Base-by-base conservation (phyloP, 1,140 invertebrate species). In the Zaprionus taronus region DNA sequence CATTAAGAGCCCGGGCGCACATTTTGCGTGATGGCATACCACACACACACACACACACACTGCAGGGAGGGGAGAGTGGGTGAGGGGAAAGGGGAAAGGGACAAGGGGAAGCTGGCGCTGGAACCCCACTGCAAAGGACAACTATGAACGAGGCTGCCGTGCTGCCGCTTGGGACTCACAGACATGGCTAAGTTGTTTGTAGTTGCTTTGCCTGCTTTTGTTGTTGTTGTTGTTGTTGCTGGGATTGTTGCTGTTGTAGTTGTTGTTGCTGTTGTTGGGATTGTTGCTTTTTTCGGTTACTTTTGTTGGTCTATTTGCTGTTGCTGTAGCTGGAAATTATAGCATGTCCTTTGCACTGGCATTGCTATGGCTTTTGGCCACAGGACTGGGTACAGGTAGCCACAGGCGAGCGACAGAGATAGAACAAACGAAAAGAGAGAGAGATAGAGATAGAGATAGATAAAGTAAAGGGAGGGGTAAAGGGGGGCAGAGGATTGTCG, bases 21-120 rank as follows among this genome's bases (percentile, higher is more conserved):
- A 89, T 87, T 87, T 89, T 87, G 84, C 84, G 84, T 87, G 84
- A 81, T 87, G 81, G 84, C 85, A 90, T 90, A 85, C 84, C 81
- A 56, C 20, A n/a, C n/a, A 76, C 70, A 77, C 75, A 77, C 70
- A 72, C 3, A 28, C 12, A 72, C 75, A 76, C 51, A 75, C 81
- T 55, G 83, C 53, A 85, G 20, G 24, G 31, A 75, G 20, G 62
- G 4, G 1, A 34, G 7, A 9, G 14, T 11, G 17, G n/a, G 15
- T 22, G 14, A 36, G n/a, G n/a, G n/a, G n/a, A n/a, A n/a, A 26
- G 12, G 20, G 11, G 6, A 17, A 12, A 49, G 20, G 22, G 6
- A 0, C 9, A 9, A 9, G 26, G 38, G 53, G 15, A 36, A 15
- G 47, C 36, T 38, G 51, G 38, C n/a, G 9, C 14, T 14, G 44